Percentiles rank a stretch among this genome's conserved stretches.
Evolutionary conservation across 2,797 vertebrate genomes (phyloP).

Genomic region (Oceanodroma leucorhoa): DNA sequence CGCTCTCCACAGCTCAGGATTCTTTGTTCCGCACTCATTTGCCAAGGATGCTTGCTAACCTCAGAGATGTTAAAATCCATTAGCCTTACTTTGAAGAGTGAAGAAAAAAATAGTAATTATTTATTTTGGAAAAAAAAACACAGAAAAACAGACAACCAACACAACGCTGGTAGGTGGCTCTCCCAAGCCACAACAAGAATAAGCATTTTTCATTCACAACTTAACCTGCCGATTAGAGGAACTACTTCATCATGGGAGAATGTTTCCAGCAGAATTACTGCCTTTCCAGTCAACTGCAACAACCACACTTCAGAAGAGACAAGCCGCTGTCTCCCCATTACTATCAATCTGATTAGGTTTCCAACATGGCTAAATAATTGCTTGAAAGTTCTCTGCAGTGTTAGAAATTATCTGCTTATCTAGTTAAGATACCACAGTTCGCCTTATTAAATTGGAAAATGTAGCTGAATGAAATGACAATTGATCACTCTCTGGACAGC

Average conservation of each 20-base stretch:
- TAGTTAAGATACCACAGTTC: neutral
- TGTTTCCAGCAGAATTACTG: neutral
- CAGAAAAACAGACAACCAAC: neutral
- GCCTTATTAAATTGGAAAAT: neutral
- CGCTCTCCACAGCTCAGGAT: neutral
- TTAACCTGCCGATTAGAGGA: neutral
- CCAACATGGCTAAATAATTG: neutral
- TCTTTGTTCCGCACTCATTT: neutral
- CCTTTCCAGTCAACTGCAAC: neutral
- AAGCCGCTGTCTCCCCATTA: neutral
- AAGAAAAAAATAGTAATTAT: neutral
- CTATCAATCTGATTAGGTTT: neutral
- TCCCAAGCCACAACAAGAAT: neutral
- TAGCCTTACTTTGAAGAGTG: neutral
- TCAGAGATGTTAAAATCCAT: conserved; percentile 6
- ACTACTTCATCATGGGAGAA: neutral
- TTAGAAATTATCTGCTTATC: neutral
- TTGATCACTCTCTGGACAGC: neutral
- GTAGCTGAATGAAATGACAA: neutral
- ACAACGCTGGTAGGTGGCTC: neutral
- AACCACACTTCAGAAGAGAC: neutral
- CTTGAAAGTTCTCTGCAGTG: neutral
- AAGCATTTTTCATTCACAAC: neutral
- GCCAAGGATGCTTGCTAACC: neutral
- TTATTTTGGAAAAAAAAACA: neutral